Base-by-base conservation (phyloP, 2,888 invertebrate genomes). In the Lordiphosa andalusiaca region DNA sequence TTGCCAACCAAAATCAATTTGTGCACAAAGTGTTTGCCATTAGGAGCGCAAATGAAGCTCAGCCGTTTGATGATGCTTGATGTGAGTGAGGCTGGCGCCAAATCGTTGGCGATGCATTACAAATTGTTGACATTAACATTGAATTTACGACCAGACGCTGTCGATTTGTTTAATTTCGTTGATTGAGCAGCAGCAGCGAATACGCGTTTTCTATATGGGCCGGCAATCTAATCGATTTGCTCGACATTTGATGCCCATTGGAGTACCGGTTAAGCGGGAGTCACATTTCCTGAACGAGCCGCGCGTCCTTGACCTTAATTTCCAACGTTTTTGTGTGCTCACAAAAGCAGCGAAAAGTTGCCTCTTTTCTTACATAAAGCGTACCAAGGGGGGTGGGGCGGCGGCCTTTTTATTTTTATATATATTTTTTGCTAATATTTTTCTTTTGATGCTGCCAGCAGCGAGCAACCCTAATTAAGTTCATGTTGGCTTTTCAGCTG, bases 121-220 rank as follows among this genome's bases (percentile, higher is more conserved):
- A 71, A 73, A 80, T 73, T 76, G 69, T 71, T 76, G 73, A 76
- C 71, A 83, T 80, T 77, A 71, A 56, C 61, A 47, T 56, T 58
- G 62, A 58, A 71, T 67, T 49, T 59, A 60, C 54, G 67, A 53
- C 57, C 66, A 63, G 48, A 52, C 51, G 50, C 25, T 53, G 48
- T 38, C 41, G 47, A 52, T 71, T 57, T 60, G 42, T 58, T 64
- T 57, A 55, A 69, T 53, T 61, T 54, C 49, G 23, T 57, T 74
- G 80, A 78, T 78, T 73, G 49, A 63, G 44, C 55, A 59, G 41
- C 52, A 38, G 50, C 37, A 53, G 46, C 42, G 30, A 42, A 46
- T 68, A 58, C 41, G 46, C 41, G 46, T 37, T 42, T 57, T 64
- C 58, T 59, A 62, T 67, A 69, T 70, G 70, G 58, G 1, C 16